Evolutionary conservation across 2,797 vertebrate species (phyloP).

Genomic region (Telmatherina bonti): DNA sequence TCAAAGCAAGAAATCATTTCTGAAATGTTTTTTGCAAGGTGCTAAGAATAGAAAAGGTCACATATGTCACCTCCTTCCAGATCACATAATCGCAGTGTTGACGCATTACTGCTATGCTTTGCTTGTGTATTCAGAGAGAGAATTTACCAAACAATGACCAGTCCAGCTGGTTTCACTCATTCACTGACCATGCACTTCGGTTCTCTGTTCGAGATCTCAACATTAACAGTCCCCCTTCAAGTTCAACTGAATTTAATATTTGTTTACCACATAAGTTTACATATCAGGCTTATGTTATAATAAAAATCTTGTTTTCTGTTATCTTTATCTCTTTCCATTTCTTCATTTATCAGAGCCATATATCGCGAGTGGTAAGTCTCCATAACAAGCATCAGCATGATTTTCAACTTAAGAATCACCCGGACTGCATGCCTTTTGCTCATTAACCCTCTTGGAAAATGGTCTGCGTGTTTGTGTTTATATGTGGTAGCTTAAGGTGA

Average conservation of each 20-base stretch:
- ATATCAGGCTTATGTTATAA: slow-evolving; percentile 30
- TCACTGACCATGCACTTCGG: slow-evolving; percentile 13
- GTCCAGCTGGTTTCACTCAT: neutral
- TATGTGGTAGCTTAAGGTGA: slow-evolving; percentile 7
- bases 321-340: slow-evolving; percentile 64
- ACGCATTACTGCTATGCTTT: slow-evolving; percentile 32
- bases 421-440: slow-evolving; percentile 74
- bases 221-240: neutral
- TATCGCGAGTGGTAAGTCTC: slow-evolving; percentile 86
- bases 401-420: slow-evolving; percentile 76
- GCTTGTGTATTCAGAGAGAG: slow-evolving; percentile 32
- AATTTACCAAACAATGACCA: slow-evolving; percentile 22
- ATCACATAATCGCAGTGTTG: neutral
- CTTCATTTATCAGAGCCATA: slow-evolving; percentile 78
- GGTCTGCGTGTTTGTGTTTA: slow-evolving; percentile 41
- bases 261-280: neutral
- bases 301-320: slow-evolving; percentile 60
- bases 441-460: slow-evolving; percentile 75
- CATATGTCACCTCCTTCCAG: slow-evolving; percentile 1
- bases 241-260: neutral
- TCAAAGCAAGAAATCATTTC: neutral
- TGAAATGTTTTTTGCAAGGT: slow-evolving; percentile 4
- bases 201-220: slow-evolving; percentile 1
- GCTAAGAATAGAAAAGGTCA: slow-evolving; percentile 39
- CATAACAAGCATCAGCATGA: slow-evolving; percentile 52